phyloP scores from a whole-genome alignment of 2,888 invertebrate genomes.

The Machimus rusticus region DNA sequence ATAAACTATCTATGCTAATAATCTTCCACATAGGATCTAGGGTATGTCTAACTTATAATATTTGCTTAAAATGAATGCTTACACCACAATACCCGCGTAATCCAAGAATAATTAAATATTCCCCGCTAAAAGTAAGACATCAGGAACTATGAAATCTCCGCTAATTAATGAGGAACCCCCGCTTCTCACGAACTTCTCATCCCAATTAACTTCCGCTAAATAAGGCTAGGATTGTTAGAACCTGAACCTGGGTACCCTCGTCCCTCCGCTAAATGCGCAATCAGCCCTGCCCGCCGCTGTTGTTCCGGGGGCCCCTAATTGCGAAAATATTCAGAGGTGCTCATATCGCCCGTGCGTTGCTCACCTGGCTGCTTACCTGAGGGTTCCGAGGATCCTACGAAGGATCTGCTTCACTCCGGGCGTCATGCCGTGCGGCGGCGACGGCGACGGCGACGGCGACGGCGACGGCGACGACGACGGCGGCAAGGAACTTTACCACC shows the following conservation, averaged over 20 bases:
- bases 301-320: not conserved
- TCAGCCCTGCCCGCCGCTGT: not conserved
- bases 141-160: not conserved
- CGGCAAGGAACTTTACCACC: slow-evolving; percentile 1
- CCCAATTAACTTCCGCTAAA: not conserved
- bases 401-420: not conserved
- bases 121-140: not conserved
- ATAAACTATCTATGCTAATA: not conserved
- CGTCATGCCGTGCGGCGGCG: not conserved
- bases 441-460: not conserved
- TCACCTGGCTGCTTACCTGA: not conserved
- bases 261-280: not conserved
- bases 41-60: not conserved
- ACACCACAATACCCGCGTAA: not conserved
- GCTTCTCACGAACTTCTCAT: not conserved
- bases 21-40: not conserved
- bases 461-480: not conserved
- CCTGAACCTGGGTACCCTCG: not conserved
- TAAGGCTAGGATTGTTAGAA: not conserved
- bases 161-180: slow-evolving; percentile 3
- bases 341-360: not conserved
- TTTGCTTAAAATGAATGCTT: not conserved
- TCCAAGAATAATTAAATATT: not conserved
- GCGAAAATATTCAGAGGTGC: not conserved
- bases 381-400: not conserved